Evolutionary conservation across 2,113 vertebrate species (phyloP).

Genomic region (Damaliscus lunatus): DNA sequence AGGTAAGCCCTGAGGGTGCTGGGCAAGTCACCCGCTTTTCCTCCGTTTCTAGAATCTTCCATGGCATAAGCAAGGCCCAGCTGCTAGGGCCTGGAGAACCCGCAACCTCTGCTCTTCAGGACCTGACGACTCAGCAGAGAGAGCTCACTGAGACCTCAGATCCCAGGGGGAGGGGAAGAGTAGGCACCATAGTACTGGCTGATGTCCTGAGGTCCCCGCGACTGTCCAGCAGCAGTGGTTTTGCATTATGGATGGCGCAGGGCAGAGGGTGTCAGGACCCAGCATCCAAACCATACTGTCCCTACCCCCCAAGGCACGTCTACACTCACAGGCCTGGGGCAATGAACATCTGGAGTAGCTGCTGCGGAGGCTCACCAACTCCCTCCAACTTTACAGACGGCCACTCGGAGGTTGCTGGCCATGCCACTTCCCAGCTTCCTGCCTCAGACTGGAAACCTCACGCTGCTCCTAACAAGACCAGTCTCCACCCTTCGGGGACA

Average conservation of each 20-base stretch:
- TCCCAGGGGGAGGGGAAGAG: accelerated
- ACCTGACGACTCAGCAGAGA: accelerated
- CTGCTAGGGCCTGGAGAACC: not conserved
- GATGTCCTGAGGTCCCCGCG: not conserved
- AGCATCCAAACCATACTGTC: accelerated
- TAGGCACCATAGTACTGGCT: accelerated
- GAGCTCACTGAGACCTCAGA: not conserved
- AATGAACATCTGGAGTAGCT: accelerated
- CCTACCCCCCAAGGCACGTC: too few species aligned
- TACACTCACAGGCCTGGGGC: not conserved
- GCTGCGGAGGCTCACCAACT: accelerated
- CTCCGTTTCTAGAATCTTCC: not conserved
- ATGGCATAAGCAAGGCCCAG: not conserved
- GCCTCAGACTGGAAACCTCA: not conserved
- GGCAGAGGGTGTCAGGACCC: not conserved
- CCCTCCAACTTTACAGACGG: not conserved
- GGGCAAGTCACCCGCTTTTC: not conserved
- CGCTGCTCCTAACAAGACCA: accelerated
- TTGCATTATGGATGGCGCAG: not conserved
- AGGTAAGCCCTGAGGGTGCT: not conserved
- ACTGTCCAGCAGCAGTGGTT: accelerated
- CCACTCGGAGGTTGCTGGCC: accelerated
- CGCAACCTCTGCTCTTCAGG: not conserved
- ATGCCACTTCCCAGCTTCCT: not conserved
- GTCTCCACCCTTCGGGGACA: accelerated